A percentile compares a stretch with the other conserved stretches of the same genome.
phyloP scores from a whole-genome alignment of 2,797 vertebrate genomes.

The Todus mexicanus region DNA sequence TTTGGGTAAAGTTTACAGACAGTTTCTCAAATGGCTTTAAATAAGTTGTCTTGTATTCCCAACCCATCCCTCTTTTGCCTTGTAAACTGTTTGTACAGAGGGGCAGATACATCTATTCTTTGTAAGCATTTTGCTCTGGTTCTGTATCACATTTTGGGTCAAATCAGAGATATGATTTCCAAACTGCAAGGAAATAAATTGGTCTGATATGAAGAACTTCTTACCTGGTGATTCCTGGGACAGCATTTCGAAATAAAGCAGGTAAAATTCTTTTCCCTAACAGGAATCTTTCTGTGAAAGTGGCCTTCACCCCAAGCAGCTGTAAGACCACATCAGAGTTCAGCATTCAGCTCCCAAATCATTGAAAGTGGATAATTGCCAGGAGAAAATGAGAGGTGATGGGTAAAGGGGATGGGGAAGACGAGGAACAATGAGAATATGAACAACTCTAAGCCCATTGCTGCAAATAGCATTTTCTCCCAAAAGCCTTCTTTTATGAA shows the following conservation, averaged over 20 bases:
- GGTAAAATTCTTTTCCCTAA: neutral
- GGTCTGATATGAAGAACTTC: neutral
- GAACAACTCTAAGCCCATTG: neutral
- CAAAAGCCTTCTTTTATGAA: neutral
- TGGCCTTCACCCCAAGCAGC: neutral
- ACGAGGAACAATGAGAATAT: fast-evolving
- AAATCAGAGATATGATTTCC: neutral
- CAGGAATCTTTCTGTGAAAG: neutral
- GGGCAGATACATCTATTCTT: neutral
- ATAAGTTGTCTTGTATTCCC: neutral
- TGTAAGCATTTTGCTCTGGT: neutral
- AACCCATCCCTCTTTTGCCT: neutral
- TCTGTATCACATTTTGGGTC: neutral
- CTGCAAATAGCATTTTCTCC: neutral
- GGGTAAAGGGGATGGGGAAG: neutral
- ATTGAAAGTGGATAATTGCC: neutral
- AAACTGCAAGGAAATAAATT: neutral
- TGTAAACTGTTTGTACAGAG: neutral
- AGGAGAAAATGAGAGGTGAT: neutral
- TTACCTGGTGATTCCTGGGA: neutral
- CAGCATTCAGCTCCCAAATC: neutral
- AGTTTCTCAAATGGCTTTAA: neutral
- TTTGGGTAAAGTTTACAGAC: neutral
- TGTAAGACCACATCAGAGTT: neutral
- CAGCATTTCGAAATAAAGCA: neutral